Evolutionary conservation across 1,140 invertebrate genomes (phyloP).

Genomic region (Dendroctonus ponderosae): DNA sequence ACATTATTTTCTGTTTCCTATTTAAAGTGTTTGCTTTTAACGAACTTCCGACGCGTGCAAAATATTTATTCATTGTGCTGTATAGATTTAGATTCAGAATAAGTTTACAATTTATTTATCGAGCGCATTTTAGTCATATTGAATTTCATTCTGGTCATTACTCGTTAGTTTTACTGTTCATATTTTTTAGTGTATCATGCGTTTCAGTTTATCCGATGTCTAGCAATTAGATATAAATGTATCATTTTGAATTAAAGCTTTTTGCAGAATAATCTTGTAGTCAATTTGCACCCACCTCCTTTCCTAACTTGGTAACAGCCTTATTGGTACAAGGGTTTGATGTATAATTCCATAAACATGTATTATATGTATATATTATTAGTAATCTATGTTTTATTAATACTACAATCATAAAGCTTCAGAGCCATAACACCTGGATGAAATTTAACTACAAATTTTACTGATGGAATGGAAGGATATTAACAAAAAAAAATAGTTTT

Average conservation of each 20-base stretch:
- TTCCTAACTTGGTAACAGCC: slow-evolving; percentile 13
- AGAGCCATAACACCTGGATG: too few relatives aligned
- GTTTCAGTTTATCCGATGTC: neutral
- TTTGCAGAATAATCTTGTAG: slow-evolving; percentile 30
- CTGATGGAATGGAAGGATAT: too few relatives aligned
- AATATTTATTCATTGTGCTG: too few relatives aligned
- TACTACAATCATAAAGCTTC: too few relatives aligned
- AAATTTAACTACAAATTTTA: too few relatives aligned
- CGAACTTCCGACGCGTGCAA: too few relatives aligned
- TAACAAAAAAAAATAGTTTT: too few relatives aligned
- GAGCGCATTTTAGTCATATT: slow-evolving; percentile 16
- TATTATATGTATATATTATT: too few relatives aligned
- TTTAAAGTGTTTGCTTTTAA: neutral
- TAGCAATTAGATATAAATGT: slow-evolving; percentile 12
- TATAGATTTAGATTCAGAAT: too few relatives aligned
- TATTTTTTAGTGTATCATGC: slow-evolving; percentile 3
- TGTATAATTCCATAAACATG: neutral
- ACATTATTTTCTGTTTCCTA: slow-evolving; percentile 1
- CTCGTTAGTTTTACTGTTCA: slow-evolving; percentile 7
- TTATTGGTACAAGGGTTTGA: neutral
- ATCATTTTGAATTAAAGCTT: slow-evolving; percentile 27
- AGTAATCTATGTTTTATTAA: too few relatives aligned
- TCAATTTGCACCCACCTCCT: slow-evolving; percentile 20
- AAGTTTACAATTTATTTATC: too few relatives aligned
- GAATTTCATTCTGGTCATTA: slow-evolving; percentile 26